phyloP scores from a whole-genome alignment of 2,113 vertebrate genomes.

The Atlantisia rogersi region DNA sequence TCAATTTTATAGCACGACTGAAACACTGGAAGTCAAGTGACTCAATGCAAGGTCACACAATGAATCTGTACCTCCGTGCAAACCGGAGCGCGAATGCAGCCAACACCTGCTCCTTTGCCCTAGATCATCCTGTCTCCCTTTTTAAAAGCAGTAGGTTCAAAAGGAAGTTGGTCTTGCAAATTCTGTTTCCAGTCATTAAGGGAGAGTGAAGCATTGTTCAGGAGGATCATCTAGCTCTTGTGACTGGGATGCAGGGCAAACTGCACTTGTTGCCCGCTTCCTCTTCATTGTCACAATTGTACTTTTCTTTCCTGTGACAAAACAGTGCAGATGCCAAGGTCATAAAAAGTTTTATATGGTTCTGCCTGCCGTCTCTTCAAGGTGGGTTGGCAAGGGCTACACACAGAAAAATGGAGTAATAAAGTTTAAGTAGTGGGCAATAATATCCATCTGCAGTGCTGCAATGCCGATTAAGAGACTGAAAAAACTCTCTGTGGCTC shows the following conservation, averaged over 20 bases:
- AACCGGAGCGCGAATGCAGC: not conserved
- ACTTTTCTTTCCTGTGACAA: conserved; percentile 51
- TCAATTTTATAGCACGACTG: conserved; percentile 28
- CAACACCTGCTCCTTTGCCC: conserved; percentile 1
- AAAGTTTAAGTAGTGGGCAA: conserved; percentile 77
- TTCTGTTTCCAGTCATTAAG: not conserved
- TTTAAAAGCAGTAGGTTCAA: not conserved
- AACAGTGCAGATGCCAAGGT: conserved; percentile 63
- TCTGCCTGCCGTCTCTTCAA: conserved; percentile 68
- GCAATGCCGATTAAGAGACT: conserved; percentile 73
- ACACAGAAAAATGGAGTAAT: conserved; percentile 75
- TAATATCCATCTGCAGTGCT: conserved; percentile 78
- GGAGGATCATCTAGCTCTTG: not conserved
- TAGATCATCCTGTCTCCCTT: not conserved
- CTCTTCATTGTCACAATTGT: conserved; percentile 10
- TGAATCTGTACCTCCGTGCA: not conserved
- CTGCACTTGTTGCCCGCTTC: not conserved
- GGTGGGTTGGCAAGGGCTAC: conserved; percentile 71
- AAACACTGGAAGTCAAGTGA: conserved; percentile 45
- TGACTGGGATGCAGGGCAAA: conserved; percentile 7
- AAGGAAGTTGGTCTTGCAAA: conserved; percentile 6
- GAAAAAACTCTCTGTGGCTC: conserved; percentile 71
- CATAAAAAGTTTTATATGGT: conserved; percentile 68
- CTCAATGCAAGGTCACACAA: conserved; percentile 54
- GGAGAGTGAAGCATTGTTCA: not conserved